Conservation (phyloP, 2,888 invertebrate species). For the Amiota communis region DNA sequence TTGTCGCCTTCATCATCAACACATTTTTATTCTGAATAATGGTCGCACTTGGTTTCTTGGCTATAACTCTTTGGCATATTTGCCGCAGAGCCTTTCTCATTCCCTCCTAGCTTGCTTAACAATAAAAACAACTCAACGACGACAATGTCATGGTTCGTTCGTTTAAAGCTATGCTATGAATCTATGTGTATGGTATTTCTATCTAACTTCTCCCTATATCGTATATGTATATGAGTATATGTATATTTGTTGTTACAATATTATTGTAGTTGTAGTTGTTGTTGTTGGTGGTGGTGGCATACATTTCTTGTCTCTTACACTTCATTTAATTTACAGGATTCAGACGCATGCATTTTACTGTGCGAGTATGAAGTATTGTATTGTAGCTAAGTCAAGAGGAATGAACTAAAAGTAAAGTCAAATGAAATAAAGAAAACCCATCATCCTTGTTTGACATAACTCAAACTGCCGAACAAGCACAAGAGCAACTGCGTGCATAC, state of each 20-base stretch:
- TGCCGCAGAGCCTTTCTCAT: too few relatives aligned
- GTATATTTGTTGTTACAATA: not conserved
- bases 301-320: constrained; percentile 17
- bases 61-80: constrained; percentile 2
- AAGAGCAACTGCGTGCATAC: not conserved
- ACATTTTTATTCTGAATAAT: constrained; percentile 1
- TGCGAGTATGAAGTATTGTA: too few relatives aligned
- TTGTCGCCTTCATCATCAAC: not conserved
- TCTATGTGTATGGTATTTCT: too few relatives aligned
- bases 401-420: not conserved
- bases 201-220: not conserved
- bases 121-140: not conserved
- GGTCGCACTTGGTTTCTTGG: not conserved
- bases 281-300: not conserved
- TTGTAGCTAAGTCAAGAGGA: too few relatives aligned
- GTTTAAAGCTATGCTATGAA: too few relatives aligned
- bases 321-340: constrained; percentile 19
- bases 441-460: constrained; percentile 27
- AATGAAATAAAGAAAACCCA: not conserved
- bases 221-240: not conserved
- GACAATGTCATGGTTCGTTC: not conserved
- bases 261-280: not conserved
- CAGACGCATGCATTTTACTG: too few relatives aligned
- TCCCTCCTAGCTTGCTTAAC: not conserved
- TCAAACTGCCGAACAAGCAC: constrained; percentile 14